Base-by-base conservation (phyloP, 1,140 invertebrate species). In the Camponotus floridanus region DNA sequence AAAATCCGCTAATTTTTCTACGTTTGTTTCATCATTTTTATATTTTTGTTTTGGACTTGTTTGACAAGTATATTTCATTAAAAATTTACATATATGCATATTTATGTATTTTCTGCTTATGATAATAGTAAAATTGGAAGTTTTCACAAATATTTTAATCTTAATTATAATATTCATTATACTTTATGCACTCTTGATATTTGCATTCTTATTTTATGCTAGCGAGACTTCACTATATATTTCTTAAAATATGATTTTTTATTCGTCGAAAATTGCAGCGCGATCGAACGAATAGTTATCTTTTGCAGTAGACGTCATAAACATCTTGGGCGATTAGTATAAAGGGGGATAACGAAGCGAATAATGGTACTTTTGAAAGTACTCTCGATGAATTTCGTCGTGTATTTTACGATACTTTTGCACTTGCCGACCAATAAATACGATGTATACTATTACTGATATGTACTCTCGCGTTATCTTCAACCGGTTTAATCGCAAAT, bases 261-360 rank as follows among this genome's bases (percentile, higher is more conserved):
- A 57, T 45, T 42, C 21, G 48, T 59, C 39, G 79, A 74, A 83
- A 73, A 83, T 83, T 45, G 57, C 57, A 3, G 18, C 65, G 51
- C 65, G 18, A 78, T 65, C 42, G 65, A 59, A 31, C 65, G 78
- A 59, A n/a, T 9, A 33, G 26, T 51, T n/a, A 33, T 80, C 42
- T 42, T 57, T 42, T 39, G n/a, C n/a, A 15, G 48, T 33, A 26
- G 78, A 15, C 51, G 48, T 59, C 51, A 71, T 71, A 81, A 81
- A 81, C 5, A 68, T 68, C 51, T 81, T 18, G 57, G 71, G 73
- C 62, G 81, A 48, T 85, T 67, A 59, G 21, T 61, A 67, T 73
- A 70, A 86, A 86, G 59, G 39, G 48, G 15, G 59, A 87, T 87
- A 87, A 87, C 86, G 65, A 86, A 74, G 85, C 62, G 57, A 87